Evolutionary conservation across 2,113 vertebrate species (phyloP).

Genomic region (Eulemur macaco): DNA sequence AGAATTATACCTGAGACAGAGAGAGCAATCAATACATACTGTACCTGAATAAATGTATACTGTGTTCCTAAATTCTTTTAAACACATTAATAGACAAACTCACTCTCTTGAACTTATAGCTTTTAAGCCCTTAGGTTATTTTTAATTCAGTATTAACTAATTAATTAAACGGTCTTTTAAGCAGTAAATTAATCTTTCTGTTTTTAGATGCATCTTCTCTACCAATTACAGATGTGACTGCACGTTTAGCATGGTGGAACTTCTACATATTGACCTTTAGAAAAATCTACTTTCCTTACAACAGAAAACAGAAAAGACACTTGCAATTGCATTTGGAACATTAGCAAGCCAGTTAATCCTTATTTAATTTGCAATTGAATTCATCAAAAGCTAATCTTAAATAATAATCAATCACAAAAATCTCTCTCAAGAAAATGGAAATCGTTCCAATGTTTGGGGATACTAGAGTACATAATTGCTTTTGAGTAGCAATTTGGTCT

Average conservation of each 20-base stretch:
- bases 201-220: background rate
- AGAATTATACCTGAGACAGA: background rate
- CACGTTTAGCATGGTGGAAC: background rate
- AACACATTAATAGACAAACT: background rate
- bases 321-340: background rate
- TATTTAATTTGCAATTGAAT: constrained; percentile 28
- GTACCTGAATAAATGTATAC: background rate
- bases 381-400: constrained; percentile 38
- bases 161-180: constrained; percentile 22
- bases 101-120: background rate
- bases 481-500: constrained; percentile 6
- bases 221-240: background rate
- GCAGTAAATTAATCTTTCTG: constrained; percentile 28
- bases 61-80: background rate
- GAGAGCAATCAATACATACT: background rate
- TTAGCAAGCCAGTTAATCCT: background rate
- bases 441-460: background rate
- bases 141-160: background rate
- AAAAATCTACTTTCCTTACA: background rate
- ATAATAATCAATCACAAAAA: constrained; percentile 21
- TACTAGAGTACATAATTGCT: background rate
- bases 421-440: background rate
- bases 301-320: background rate
- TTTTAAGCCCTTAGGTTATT: background rate
- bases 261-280: background rate